These are phyloP conservation scores for Cyclura pinguis DNA, from an alignment of 2,797 vertebrate genomes.

Conservation along the genomic window DNA sequence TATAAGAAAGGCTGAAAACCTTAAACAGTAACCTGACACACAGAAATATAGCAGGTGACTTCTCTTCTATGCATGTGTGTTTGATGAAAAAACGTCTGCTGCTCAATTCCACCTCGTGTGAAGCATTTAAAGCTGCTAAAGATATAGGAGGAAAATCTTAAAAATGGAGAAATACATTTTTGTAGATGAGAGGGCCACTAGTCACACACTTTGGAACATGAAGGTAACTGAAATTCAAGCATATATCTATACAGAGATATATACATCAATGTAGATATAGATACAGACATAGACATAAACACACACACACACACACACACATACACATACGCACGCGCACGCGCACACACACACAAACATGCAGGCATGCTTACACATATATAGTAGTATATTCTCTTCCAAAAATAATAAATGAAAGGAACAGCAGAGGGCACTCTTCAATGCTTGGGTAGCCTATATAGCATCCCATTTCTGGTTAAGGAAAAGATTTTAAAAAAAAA, in stretches of 20 bases:
- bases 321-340: no score
- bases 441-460: constrained; percentile 59
- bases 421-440: constrained; percentile 81
- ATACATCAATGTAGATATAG: no score
- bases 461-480: constrained; percentile 25
- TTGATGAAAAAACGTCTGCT: neutral
- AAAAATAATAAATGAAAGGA: constrained; percentile 70
- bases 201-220: constrained; percentile 54
- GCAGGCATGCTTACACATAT: no score
- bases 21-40: neutral
- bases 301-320: no score
- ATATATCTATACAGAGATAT: neutral
- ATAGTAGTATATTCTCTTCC: no score
- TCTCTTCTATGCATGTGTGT: neutral
- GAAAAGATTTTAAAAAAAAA: constrained; percentile 39
- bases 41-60: neutral
- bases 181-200: neutral
- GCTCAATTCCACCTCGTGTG: neutral
- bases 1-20: neutral
- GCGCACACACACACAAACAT: no score
- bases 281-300: no score
- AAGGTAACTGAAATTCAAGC: constrained; percentile 6
- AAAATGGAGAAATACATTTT: neutral
- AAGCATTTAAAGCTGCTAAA: neutral
- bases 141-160: neutral